Base-by-base conservation (phyloP, 2,113 vertebrate genomes). In the Chitala chitala region DNA sequence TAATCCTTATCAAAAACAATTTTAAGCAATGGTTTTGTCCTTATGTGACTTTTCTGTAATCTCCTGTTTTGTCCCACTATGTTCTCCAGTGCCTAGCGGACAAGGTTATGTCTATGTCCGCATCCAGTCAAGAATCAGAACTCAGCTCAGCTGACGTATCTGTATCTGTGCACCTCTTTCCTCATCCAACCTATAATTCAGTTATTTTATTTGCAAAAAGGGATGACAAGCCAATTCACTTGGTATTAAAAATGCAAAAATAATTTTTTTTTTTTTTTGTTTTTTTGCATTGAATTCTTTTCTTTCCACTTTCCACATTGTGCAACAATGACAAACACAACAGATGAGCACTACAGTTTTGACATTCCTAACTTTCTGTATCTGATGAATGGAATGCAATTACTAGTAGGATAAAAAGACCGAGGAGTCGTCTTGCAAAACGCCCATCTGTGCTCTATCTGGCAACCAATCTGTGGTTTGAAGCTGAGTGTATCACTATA, bases 341-440 rank as follows among this genome's bases (percentile, higher is more conserved):
- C 50, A 65, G 70, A 3, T 77, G 72, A 77, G 77, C 68, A 83
- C 78, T 58, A 69, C 22, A 81, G 80, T 80, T 82, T 78, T 75
- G 65, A 82, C 84, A 89, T 91, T 88, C 86, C 84, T 81, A 71
- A 20, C 81, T n/a, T n/a, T n/a, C 31, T 26, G 87, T 90, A 89
- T 90, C 89, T 72, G 73, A 78, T 56, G 79, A 64, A 31, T 81
- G 86, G 89, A 90, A 90, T 90, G 89, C 81, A 86, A 89, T 89
- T 89, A 87, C 81, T 74, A 76, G 68, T 55, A 59, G 79, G 17
- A 33, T n/a, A 29, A 31, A 17, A 31, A 59, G 76, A 50, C 54
- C 59, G 85, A 85, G 78, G 55, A 59, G 77, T 69, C 65, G 76
- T 83, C 24, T 71, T 53, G 61, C 70, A 80, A 79, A 82, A 15